Base-by-base conservation (phyloP, 2,113 vertebrate genomes). In the Larimichthys polyactis region DNA sequence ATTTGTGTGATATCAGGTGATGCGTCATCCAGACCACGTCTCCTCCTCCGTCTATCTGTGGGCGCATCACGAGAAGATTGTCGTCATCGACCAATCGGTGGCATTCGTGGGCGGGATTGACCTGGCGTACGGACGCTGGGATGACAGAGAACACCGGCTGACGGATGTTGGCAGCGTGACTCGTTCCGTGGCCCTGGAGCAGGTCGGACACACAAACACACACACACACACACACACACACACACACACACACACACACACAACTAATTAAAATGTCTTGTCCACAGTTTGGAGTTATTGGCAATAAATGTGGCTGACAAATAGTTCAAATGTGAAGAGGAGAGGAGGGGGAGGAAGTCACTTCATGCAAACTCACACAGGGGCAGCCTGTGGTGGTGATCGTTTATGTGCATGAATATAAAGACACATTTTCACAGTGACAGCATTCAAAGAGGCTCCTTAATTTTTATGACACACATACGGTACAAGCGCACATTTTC, bases 21-120 rank as follows among this genome's bases (percentile, higher is more conserved):
- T 99, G 97, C 96, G 98, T 20, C 97, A 99, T 74, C 98, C 98
- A 0, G 98, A 99, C 87, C 98, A 99, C 0, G 96, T 99, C 44
- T 99, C 98, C 0, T 99, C 98, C 70, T 96, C 93, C 0, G 97
- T 99, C 17, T 98, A 98, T 70, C 94, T 99, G 58, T 99, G 97
- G 97, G 97, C 97, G 32, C 97, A 99, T 79, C 97, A 99, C 0
- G 97, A 99, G 94, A 99, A 99, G 80, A 92, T 99, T 0, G 90
- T 99, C 11, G 91, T 97, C 0, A 86, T 99, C 0, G 97, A 99
- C 91, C 97, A 99, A 78, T 97, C 97, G 0, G 94, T 98, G 76
- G 97, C 97, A 0, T 99, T 99, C 4, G 95, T 98, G 75, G 97
- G 97, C 0, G 97, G 97, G 68, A 99, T 99, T 0, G 97, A 99